A percentile compares a stretch with the other conserved stretches of the same genome.
Evolutionary conservation across 2,113 vertebrate genomes (phyloP).

Genomic region (Ahaetulla prasina): DNA sequence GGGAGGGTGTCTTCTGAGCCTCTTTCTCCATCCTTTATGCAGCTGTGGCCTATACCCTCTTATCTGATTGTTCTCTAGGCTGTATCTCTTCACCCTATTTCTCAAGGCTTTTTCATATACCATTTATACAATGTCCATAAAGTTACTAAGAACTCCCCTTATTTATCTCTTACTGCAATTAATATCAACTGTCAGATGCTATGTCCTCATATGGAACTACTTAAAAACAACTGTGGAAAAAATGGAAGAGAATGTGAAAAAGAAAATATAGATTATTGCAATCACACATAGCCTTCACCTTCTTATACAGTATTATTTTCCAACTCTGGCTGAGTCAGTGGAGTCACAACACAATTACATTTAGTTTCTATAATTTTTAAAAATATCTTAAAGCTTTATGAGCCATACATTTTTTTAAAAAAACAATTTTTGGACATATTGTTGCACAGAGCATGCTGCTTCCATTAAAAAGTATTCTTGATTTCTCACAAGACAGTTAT

Average conservation of each 20-base stretch:
- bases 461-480: slow-evolving; percentile 29
- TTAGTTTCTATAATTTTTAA: slow-evolving; percentile 48
- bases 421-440: slow-evolving; percentile 53
- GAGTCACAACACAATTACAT: slow-evolving; percentile 31
- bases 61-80: too few relatives aligned
- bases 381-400: slow-evolving; percentile 42
- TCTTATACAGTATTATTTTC: not conserved
- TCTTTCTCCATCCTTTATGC: not conserved
- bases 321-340: slow-evolving; percentile 17
- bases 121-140: not conserved
- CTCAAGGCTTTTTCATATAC: not conserved
- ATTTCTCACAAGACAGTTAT: slow-evolving; percentile 44
- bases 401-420: slow-evolving; percentile 31
- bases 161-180: not conserved
- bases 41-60: too few relatives aligned
- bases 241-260: not conserved
- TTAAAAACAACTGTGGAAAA: slow-evolving; percentile 24
- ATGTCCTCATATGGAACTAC: not conserved
- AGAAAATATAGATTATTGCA: not conserved
- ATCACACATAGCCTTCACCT: not conserved
- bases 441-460: slow-evolving; percentile 22
- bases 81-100: not conserved
- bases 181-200: slow-evolving; percentile 23
- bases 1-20: not conserved
- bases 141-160: not conserved